Evolutionary conservation across 1,140 invertebrate species (phyloP), one percentile per base, ranked within the genome.

Genomic region (Vanessa atalanta): DNA sequence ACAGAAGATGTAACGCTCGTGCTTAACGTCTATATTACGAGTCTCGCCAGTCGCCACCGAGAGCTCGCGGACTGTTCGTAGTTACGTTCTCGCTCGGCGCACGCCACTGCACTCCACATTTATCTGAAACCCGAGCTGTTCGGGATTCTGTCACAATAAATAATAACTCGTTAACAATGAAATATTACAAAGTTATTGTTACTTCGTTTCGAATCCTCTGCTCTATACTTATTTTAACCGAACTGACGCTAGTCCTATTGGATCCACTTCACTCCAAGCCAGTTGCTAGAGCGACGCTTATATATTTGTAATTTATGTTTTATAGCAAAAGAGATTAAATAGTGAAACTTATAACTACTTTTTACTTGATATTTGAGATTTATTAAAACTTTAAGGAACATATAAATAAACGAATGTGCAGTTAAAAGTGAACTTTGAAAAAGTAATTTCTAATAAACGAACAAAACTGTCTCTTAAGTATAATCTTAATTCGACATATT

Each of bases 171-270:
- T n/a, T 37, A 61, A 37, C 23, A 61, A 61, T 31, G 14, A 31
- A 31, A 61, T 61, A 61, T 61, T 61, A 61, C 31, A 37, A 37
- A 61, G 23, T 26, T 61, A 61, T 61, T 61, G 23, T 61, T 61
- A 61, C 14, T n/a, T 9, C 31, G 4, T 60, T 31, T 31, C 14
- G 31, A 37, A n/a, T n/a, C 57, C 31, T 37, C 57, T 37, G 14
- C 4, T 23, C 16, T 57, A 3, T 23, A 55, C 20, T 55, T 23
- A 11, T 16, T 55, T 4, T 23, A 7, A 55, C 16, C 16, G 3
- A 15, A 55, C 20, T 20, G 16, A 55, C 26, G 26, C 6, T 6
- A 4, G 26, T 31, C 26, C 26, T 4, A 31, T 43, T 43, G 9
- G 3, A 43, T 11, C 7, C 7, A 43, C 7, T 43, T 5, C 37